These are phyloP conservation scores for Laothoe populi DNA, from an alignment of 2,888 invertebrate species.

Conservation along the genomic window DNA sequence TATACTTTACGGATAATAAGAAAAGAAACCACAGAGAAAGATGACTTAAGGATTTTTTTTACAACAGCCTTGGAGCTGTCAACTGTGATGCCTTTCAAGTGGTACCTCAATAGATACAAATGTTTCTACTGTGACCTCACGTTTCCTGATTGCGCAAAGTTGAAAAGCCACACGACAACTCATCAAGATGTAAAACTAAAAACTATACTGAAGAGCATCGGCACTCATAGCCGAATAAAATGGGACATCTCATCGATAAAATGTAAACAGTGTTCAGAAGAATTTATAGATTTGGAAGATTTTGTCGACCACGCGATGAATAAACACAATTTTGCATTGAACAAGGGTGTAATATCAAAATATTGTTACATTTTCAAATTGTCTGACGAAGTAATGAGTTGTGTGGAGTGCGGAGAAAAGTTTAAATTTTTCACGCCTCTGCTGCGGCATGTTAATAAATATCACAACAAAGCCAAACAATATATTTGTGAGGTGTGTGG, in stretches of 20 bases:
- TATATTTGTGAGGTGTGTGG: slow-evolving; percentile 58
- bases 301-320: slow-evolving; percentile 44
- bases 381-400: slow-evolving; percentile 50
- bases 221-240: slow-evolving; percentile 46
- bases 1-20: neutral
- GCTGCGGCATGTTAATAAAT: slow-evolving; percentile 51
- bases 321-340: slow-evolving; percentile 41
- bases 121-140: slow-evolving; percentile 43
- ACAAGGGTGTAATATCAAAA: slow-evolving; percentile 40
- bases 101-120: slow-evolving; percentile 41
- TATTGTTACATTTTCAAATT: slow-evolving; percentile 48
- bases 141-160: slow-evolving; percentile 33
- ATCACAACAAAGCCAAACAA: slow-evolving; percentile 44
- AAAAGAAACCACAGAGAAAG: slow-evolving; percentile 28
- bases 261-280: slow-evolving; percentile 53
- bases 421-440: slow-evolving; percentile 57
- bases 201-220: slow-evolving; percentile 22
- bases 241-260: slow-evolving; percentile 54
- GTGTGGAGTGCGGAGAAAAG: slow-evolving; percentile 49
- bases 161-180: slow-evolving; percentile 29
- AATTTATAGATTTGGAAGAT: slow-evolving; percentile 41
- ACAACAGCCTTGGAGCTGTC: slow-evolving; percentile 39
- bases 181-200: slow-evolving; percentile 26
- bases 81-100: slow-evolving; percentile 44
- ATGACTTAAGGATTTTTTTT: slow-evolving; percentile 38